These are phyloP conservation scores for Pissodes strobi DNA, from an alignment of 1,140 invertebrate genomes.

Conservation along the genomic window DNA sequence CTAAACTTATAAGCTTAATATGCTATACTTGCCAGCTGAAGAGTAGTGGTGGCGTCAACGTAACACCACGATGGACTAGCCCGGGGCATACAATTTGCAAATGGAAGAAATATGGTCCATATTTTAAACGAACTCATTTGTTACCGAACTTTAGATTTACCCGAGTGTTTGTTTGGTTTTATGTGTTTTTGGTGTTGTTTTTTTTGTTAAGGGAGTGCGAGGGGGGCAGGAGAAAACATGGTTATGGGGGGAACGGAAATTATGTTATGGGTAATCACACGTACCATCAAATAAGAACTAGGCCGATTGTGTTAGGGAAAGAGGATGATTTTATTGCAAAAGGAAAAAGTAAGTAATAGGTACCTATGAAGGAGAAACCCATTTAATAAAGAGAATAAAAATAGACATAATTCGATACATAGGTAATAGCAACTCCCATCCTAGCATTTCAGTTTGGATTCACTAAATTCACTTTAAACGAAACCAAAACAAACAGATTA, in stretches of 20 bases:
- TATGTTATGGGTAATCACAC: conserved; percentile 24
- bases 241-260: conserved; percentile 26
- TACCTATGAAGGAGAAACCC: too few relatives aligned
- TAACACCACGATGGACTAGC: background rate
- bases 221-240: conserved; percentile 13
- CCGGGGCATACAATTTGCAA: background rate
- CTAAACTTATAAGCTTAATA: background rate
- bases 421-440: too few relatives aligned
- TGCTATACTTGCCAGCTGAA: background rate
- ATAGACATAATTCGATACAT: too few relatives aligned
- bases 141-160: background rate
- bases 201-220: conserved; percentile 37
- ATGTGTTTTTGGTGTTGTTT: conserved; percentile 35
- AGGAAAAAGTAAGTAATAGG: conserved; percentile 43
- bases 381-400: too few relatives aligned
- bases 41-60: too few relatives aligned
- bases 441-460: too few relatives aligned
- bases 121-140: background rate
- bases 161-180: conserved; percentile 6
- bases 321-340: conserved; percentile 38
- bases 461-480: too few relatives aligned
- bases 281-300: conserved; percentile 23
- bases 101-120: background rate
- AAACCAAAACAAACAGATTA: too few relatives aligned
- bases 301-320: conserved; percentile 25